phyloP scores from a whole-genome alignment of 2,888 invertebrate genomes.

The Limnephilus lunatus region DNA sequence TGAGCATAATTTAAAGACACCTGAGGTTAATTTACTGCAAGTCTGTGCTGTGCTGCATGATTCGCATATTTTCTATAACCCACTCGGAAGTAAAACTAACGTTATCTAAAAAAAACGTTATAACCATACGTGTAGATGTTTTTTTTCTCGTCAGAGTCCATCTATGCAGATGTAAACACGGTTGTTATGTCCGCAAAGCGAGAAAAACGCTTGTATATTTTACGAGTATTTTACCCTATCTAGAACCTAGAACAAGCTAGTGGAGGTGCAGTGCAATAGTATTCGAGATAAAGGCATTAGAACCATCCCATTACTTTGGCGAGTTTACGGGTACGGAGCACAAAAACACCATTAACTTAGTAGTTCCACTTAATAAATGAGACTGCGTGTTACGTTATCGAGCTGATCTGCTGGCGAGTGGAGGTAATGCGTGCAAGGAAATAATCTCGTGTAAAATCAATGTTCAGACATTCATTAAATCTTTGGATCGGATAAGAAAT shows the following conservation, averaged over 20 bases:
- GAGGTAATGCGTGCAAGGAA: slow-evolving; percentile 60
- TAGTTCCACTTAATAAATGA: slow-evolving; percentile 54
- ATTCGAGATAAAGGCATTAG: background rate
- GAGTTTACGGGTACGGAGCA: slow-evolving; percentile 53
- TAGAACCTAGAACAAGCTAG: background rate
- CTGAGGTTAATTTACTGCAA: background rate
- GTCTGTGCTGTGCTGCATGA: background rate
- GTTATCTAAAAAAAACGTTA: no score
- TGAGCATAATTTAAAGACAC: background rate
- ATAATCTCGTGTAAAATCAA: slow-evolving; percentile 64
- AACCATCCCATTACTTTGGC: slow-evolving; percentile 19
- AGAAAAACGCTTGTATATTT: background rate
- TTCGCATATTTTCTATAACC: background rate
- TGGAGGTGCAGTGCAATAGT: slow-evolving; percentile 15
- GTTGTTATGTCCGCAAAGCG: background rate
- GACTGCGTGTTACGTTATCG: slow-evolving; percentile 56
- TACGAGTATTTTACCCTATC: background rate
- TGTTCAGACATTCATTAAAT: slow-evolving; percentile 66
- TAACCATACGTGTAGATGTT: background rate
- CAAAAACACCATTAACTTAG: slow-evolving; percentile 60
- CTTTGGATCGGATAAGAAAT: slow-evolving; percentile 62
- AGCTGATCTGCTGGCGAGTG: slow-evolving; percentile 50
- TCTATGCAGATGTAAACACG: background rate
- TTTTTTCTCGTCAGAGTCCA: background rate
- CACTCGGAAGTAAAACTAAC: background rate